Conservation (phyloP, 2,797 vertebrate genomes). For the Myotis pilosus region DNA sequence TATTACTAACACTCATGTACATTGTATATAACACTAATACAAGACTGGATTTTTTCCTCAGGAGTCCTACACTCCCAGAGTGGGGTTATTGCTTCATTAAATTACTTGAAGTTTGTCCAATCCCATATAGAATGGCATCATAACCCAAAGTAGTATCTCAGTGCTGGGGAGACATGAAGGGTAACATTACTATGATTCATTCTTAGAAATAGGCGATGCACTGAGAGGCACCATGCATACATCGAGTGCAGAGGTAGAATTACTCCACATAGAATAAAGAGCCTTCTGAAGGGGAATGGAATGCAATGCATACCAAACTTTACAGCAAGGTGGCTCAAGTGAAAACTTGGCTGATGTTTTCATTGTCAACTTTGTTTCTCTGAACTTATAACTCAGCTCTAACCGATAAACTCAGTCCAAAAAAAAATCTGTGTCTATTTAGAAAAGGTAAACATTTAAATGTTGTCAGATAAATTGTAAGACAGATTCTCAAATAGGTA, state of each 20-base stretch:
- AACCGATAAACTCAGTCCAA: not conserved
- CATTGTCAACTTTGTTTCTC: slow-evolving; percentile 75
- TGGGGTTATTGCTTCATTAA: slow-evolving; percentile 81
- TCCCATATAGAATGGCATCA: slow-evolving; percentile 70
- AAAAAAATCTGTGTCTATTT: not conserved
- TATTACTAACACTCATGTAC: slow-evolving; percentile 51
- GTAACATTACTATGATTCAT: slow-evolving; percentile 81
- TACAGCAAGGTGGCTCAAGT: slow-evolving; percentile 65
- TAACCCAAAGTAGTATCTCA: slow-evolving; percentile 79
- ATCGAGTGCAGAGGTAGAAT: slow-evolving; percentile 73
- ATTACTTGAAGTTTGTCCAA: slow-evolving; percentile 81
- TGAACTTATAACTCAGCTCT: not conserved
- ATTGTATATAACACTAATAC: slow-evolving; percentile 65
- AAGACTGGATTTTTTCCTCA: slow-evolving; percentile 70
- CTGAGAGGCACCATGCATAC: slow-evolving; percentile 69
- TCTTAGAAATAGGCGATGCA: slow-evolving; percentile 70
- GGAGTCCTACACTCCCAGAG: slow-evolving; percentile 47
- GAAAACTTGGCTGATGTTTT: slow-evolving; percentile 69
- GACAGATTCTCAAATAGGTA: not conserved
- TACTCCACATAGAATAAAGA: slow-evolving; percentile 63
- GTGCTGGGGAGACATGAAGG: slow-evolving; percentile 70
- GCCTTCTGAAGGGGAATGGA: slow-evolving; percentile 63
- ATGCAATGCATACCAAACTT: slow-evolving; percentile 56
- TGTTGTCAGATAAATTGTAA: not conserved
- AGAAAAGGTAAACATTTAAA: not conserved